phyloP scores from a whole-genome alignment of 2,797 vertebrate genomes.

The Typhlichthys eigenmanni region DNA sequence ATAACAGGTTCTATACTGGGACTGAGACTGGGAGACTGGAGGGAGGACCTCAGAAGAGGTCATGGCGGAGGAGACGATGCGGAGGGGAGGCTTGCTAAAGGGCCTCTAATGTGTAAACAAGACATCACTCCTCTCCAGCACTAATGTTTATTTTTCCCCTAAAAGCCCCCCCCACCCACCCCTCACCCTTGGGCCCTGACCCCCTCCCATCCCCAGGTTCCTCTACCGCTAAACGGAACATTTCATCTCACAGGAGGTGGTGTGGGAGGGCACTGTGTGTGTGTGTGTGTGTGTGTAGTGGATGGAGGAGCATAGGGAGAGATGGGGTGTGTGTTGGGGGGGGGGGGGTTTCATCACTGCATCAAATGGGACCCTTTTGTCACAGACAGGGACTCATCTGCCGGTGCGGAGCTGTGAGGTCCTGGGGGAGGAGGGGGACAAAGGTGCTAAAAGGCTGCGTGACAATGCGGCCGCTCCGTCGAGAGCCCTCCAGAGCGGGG shows the following conservation, averaged over 20 bases:
- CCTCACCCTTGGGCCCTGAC: slow-evolving; percentile 67
- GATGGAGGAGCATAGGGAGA: not conserved
- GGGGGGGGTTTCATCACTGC: slow-evolving; percentile 67
- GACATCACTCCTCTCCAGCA: slow-evolving; percentile 90
- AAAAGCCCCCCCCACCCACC: slow-evolving; percentile 65
- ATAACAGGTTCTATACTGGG: slow-evolving; percentile 1
- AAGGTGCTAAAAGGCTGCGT: slow-evolving; percentile 96
- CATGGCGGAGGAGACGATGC: too few species aligned
- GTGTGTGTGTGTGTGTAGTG: slow-evolving; percentile 11
- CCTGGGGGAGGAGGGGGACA: slow-evolving; percentile 85
- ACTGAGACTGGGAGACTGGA: slow-evolving; percentile 20
- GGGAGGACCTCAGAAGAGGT: not conserved
- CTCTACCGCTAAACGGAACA: slow-evolving; percentile 66
- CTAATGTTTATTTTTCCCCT: slow-evolving; percentile 87
- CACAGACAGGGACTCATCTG: slow-evolving; percentile 84
- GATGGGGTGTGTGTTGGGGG: slow-evolving; percentile 27
- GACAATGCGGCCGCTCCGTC: slow-evolving; percentile 83
- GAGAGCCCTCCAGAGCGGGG: slow-evolving; percentile 73
- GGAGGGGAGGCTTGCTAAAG: slow-evolving; percentile 59
- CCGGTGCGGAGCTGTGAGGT: slow-evolving; percentile 86
- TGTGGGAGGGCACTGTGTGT: slow-evolving; percentile 16
- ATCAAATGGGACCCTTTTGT: slow-evolving; percentile 89
- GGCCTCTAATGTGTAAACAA: slow-evolving; percentile 91
- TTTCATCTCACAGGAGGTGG: slow-evolving; percentile 67
- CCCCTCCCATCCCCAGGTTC: slow-evolving; percentile 40